These are phyloP conservation scores for Cottoperca gobio DNA, from an alignment of 2,797 vertebrate species.

Conservation along the genomic window DNA sequence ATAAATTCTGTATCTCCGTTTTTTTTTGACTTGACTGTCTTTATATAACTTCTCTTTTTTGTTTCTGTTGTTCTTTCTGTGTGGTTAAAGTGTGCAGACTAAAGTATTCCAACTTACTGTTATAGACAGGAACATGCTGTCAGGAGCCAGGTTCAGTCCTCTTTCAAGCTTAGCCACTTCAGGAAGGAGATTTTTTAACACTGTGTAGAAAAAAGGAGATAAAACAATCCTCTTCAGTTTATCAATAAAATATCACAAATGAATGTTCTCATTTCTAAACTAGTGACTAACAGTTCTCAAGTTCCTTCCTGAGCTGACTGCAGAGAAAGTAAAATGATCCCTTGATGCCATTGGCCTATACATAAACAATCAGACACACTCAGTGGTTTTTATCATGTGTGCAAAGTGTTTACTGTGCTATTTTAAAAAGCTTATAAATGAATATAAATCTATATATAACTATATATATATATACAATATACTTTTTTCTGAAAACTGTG, in stretches of 20 bases:
- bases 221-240: conserved; percentile 42
- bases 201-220: conserved; percentile 10
- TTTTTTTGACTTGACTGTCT: conserved; percentile 99
- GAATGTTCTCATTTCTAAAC: conserved; percentile 70
- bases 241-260: conserved; percentile 58
- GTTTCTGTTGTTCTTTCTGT: conserved; percentile 93
- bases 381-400: conserved; percentile 99
- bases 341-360: conserved; percentile 89
- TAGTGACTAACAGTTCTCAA: conserved; percentile 35
- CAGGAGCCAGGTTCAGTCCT: conserved; percentile 56
- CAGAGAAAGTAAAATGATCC: conserved; percentile 91
- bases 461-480: conserved; percentile 89
- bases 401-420: conserved; percentile 99
- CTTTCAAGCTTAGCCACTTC: conserved; percentile 71
- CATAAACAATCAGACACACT: conserved; percentile 94
- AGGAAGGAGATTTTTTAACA: conserved; percentile 68
- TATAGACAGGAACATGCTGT: conserved; percentile 55
- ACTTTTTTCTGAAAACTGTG: conserved; percentile 93
- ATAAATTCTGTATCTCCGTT: conserved; percentile 95
- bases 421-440: conserved; percentile 97
- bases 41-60: conserved; percentile 89
- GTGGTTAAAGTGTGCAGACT: conserved; percentile 94
- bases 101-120: conserved; percentile 87
- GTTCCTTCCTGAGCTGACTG: conserved; percentile 77
- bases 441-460: conserved; percentile 90